A percentile compares a stretch with the other conserved stretches of the same genome.
Conservation (phyloP, 1,140 invertebrate species). For the Formica selysi region DNA sequence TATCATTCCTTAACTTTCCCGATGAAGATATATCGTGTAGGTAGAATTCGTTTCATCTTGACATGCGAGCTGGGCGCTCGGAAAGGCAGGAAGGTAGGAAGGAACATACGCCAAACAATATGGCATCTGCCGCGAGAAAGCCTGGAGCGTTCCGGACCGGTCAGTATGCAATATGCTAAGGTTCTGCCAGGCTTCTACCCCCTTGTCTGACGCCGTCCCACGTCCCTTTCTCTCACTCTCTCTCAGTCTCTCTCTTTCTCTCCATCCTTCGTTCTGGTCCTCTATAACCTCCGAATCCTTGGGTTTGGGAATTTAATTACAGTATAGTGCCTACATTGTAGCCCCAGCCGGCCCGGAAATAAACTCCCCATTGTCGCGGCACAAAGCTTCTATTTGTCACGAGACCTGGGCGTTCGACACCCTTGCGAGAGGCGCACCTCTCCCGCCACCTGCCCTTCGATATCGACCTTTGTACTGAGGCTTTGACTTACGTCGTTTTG, state of each 20-base stretch:
- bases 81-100: conserved; percentile 75
- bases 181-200: conserved; percentile 71
- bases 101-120: conserved; percentile 84
- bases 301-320: conserved; percentile 87
- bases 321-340: conserved; percentile 87
- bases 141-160: conserved; percentile 78
- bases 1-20: conserved; percentile 44
- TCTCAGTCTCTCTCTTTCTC: conserved; percentile 43
- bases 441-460: conserved; percentile 68
- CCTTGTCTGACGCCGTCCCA: conserved; percentile 66
- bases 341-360: conserved; percentile 86
- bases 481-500: conserved; percentile 69
- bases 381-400: conserved; percentile 86
- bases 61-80: conserved; percentile 22
- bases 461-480: conserved; percentile 74
- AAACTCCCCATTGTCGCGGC: conserved; percentile 86
- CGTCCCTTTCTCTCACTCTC: conserved; percentile 62
- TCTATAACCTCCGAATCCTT: conserved; percentile 82
- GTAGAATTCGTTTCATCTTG: conserved; percentile 75
- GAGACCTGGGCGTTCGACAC: conserved; percentile 79
- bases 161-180: conserved; percentile 86
- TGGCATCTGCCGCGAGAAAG: conserved; percentile 79
- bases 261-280: conserved; percentile 71
- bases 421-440: conserved; percentile 71
- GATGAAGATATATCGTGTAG: conserved; percentile 64